Conservation (phyloP, 2,113 vertebrate species). For the Melanocharis versteri region DNA sequence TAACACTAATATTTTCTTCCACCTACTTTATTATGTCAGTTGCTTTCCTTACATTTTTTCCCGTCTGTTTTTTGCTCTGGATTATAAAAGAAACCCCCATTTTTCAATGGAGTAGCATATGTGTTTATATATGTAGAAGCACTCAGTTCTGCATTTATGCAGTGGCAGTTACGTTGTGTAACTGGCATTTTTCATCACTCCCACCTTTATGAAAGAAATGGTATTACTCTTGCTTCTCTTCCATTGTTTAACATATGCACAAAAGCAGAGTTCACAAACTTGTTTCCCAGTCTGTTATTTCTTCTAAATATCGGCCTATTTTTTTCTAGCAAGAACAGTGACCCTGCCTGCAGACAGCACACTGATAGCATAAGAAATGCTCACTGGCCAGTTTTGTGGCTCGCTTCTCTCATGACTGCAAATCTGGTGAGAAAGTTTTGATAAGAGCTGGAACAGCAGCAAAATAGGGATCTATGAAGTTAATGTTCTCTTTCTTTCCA, state of each 20-base stretch:
- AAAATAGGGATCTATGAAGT: neutral
- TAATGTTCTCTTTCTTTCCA: neutral
- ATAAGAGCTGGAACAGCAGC: neutral
- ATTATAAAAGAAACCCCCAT: fast-evolving
- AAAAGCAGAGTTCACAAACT: neutral
- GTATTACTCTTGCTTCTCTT: neutral
- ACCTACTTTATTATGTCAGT: neutral
- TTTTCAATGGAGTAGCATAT: neutral
- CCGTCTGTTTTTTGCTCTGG: neutral
- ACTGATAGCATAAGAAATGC: neutral
- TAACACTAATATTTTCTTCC: neutral
- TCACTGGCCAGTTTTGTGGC: neutral
- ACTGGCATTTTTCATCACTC: neutral
- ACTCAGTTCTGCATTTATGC: neutral
- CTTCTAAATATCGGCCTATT: neutral
- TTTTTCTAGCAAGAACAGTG: neutral
- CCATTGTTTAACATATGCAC: neutral
- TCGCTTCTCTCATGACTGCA: neutral
- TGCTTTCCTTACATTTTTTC: neutral
- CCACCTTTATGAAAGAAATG: neutral
- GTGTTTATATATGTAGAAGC: neutral
- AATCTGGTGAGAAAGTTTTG: neutral
- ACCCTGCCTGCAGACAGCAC: neutral
- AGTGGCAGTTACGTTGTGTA: neutral
- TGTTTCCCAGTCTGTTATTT: neutral